Evolutionary conservation across 2,113 vertebrate genomes (phyloP).

Genomic region (Mustela nigripes): DNA sequence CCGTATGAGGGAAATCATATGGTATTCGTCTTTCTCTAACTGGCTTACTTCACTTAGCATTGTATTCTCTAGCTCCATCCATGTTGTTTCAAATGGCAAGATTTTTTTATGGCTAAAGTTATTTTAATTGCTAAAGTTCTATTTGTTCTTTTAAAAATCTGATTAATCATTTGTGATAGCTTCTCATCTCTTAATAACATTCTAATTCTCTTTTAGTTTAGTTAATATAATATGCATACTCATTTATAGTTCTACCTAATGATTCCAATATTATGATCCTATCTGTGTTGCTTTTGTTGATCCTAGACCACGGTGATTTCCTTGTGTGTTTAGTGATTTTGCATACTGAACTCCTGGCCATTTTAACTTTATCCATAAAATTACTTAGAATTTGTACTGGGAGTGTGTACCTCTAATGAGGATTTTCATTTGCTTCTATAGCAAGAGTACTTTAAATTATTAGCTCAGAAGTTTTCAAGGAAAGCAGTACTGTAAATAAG

Average conservation of each 20-base stretch:
- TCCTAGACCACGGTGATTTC: background rate
- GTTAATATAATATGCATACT: background rate
- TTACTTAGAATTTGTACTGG: slow-evolving; percentile 1
- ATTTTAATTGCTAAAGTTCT: slow-evolving; percentile 23
- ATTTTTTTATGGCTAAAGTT: background rate
- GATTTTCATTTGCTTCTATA: background rate
- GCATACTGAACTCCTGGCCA: background rate
- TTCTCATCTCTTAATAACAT: background rate
- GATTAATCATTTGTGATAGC: background rate
- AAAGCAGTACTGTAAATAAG: background rate
- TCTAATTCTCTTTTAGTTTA: slow-evolving; percentile 49
- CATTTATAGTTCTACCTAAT: background rate
- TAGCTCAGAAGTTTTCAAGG: background rate
- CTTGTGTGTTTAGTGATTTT: background rate
- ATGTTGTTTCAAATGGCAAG: background rate
- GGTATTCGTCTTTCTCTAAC: background rate
- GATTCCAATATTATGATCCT: background rate
- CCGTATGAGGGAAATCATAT: background rate
- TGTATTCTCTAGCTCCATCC: background rate
- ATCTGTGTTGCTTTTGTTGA: background rate
- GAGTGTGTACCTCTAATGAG: background rate
- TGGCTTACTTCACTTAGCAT: background rate
- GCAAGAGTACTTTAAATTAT: background rate
- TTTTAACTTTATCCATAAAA: slow-evolving; percentile 5
- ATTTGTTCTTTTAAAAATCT: background rate